Percentiles rank a stretch among this genome's conserved stretches.
phyloP scores from a whole-genome alignment of 1,140 invertebrate genomes.

The Ooceraea biroi region DNA sequence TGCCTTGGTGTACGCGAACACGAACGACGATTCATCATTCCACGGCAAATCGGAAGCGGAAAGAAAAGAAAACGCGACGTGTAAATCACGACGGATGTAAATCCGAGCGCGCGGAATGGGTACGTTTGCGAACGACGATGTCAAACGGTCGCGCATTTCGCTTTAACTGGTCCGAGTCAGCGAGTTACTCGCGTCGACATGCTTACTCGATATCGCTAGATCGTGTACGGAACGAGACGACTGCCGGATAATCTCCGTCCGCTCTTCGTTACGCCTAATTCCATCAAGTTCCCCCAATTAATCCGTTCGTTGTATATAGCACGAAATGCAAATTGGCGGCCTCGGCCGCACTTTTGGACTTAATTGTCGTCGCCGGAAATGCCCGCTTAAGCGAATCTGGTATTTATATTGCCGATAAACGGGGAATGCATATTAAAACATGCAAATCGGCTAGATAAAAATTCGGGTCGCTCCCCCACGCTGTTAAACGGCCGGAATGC shows the following conservation, averaged over 20 bases:
- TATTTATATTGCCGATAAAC: slow-evolving; percentile 79
- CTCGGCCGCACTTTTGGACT: slow-evolving; percentile 68
- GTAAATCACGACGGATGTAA: too few relatives aligned
- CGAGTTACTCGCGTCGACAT: slow-evolving; percentile 5
- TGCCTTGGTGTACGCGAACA: background rate
- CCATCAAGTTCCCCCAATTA: slow-evolving; percentile 61
- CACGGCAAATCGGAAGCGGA: background rate
- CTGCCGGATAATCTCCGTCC: slow-evolving; percentile 42
- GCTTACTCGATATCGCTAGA: slow-evolving; percentile 45
- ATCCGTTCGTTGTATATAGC: slow-evolving; percentile 48
- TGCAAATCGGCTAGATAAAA: slow-evolving; percentile 74
- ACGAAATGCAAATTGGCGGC: slow-evolving; percentile 72
- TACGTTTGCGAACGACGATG: background rate
- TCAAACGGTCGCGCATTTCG: background rate
- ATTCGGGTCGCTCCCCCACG: slow-evolving; percentile 60
- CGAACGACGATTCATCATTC: background rate
- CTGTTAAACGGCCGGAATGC: slow-evolving; percentile 63
- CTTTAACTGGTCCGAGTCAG: slow-evolving; percentile 8
- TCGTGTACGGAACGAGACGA: slow-evolving; percentile 39
- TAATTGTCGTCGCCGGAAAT: slow-evolving; percentile 74
- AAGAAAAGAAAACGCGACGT: background rate
- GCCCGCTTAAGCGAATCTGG: slow-evolving; percentile 72
- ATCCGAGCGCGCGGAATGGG: too few relatives aligned
- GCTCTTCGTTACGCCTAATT: slow-evolving; percentile 60
- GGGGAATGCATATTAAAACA: slow-evolving; percentile 77